Conservation (phyloP, 2,113 vertebrate species). For the Podocnemis expansa region DNA sequence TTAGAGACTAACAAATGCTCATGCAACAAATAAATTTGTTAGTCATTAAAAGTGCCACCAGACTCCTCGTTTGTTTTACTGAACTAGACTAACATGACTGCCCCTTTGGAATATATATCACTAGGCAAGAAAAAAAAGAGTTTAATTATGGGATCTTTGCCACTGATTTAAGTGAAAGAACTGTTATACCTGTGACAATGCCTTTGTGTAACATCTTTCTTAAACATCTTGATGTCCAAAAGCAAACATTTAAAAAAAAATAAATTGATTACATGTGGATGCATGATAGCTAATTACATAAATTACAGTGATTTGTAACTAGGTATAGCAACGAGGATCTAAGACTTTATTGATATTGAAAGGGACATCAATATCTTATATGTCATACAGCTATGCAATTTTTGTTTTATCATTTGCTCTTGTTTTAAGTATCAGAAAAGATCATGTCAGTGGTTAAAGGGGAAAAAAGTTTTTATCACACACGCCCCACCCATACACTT, state of each 20-base stretch:
- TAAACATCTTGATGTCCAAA: background rate
- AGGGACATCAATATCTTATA: background rate
- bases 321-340: background rate
- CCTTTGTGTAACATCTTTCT: background rate
- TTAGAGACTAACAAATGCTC: no score
- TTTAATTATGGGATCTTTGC: background rate
- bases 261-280: background rate
- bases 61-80: no score
- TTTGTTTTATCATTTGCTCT: background rate
- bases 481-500: background rate
- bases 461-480: background rate
- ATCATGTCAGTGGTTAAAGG: background rate
- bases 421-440: background rate
- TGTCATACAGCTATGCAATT: rapidly evolving
- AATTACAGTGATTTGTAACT: background rate
- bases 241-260: background rate
- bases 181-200: background rate
- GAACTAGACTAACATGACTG: no score
- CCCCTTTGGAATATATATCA: no score
- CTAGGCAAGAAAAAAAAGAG: background rate
- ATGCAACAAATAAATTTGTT: no score
- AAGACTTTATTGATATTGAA: background rate
- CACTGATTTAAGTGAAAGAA: background rate
- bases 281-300: background rate
- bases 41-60: no score